These are phyloP conservation scores for Amorpha juglandis DNA, from an alignment of 2,888 invertebrate species.

Conservation along the genomic window DNA sequence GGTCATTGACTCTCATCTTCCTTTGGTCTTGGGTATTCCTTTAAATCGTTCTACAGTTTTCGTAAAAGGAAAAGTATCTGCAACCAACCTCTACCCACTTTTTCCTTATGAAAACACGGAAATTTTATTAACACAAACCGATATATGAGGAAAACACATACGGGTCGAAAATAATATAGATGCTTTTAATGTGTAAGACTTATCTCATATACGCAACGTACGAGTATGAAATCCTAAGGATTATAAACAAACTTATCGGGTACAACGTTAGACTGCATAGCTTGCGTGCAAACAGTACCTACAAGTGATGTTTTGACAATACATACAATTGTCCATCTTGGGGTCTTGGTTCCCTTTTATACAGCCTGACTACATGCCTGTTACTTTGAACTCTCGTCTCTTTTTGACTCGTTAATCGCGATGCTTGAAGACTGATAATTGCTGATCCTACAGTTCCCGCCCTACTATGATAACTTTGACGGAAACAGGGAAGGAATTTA, in stretches of 20 bases:
- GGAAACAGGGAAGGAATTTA: slow-evolving; percentile 19
- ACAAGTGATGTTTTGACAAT: too few relatives aligned
- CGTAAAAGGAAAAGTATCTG: not conserved
- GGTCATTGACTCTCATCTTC: too few relatives aligned
- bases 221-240: too few relatives aligned
- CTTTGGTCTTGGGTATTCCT: too few relatives aligned
- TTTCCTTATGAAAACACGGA: slow-evolving; percentile 13
- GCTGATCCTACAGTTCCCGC: slow-evolving; percentile 46
- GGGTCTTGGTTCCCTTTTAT: not conserved
- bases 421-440: slow-evolving; percentile 52
- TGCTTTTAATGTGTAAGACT: too few relatives aligned
- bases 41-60: too few relatives aligned
- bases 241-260: too few relatives aligned
- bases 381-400: slow-evolving; percentile 38
- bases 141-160: not conserved
- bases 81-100: not conserved
- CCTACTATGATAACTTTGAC: slow-evolving; percentile 26
- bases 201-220: too few relatives aligned
- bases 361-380: slow-evolving; percentile 1
- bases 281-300: too few relatives aligned
- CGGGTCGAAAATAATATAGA: too few relatives aligned
- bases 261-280: too few relatives aligned
- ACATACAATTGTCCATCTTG: not conserved
- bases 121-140: not conserved
- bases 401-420: slow-evolving; percentile 46